These are phyloP conservation scores for Odontamblyopus rebecca DNA, from an alignment of 2,797 vertebrate species.

Conservation along the genomic window DNA sequence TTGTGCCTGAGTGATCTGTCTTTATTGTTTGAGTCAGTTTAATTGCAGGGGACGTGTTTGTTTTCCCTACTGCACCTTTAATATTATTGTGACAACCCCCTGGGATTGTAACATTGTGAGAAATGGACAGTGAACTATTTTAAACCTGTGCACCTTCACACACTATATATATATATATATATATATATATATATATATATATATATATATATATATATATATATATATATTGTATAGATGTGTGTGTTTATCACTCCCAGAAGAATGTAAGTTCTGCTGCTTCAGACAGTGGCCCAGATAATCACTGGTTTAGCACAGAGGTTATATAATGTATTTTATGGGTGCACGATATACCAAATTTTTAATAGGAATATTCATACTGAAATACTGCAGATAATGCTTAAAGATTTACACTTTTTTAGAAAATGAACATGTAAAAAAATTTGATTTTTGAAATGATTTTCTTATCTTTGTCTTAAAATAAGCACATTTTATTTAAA, in stretches of 20 bases:
- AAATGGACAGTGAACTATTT: neutral
- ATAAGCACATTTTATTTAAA: no score
- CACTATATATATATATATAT: conserved; percentile 7
- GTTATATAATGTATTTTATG: conserved; percentile 67
- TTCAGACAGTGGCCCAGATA: conserved; percentile 53
- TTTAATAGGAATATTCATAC: no score
- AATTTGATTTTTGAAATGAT: no score
- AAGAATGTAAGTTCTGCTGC: conserved; percentile 52
- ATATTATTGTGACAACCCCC: neutral
- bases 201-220: conserved; percentile 15
- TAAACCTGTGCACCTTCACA: neutral
- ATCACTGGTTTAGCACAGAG: conserved; percentile 49
- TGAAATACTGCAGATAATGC: no score
- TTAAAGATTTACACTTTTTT: neutral
- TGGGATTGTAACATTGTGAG: neutral
- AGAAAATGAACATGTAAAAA: no score
- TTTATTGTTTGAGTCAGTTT: neutral
- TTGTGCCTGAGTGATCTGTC: neutral
- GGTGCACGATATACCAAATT: neutral
- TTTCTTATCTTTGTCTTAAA: no score
- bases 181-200: conserved; percentile 10
- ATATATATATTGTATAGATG: conserved; percentile 2
- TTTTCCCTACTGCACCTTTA: neutral
- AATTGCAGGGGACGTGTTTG: neutral
- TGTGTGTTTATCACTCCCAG: conserved; percentile 32